phyloP scores from a whole-genome alignment of 2,888 invertebrate genomes.

The Lamproptera curius region DNA sequence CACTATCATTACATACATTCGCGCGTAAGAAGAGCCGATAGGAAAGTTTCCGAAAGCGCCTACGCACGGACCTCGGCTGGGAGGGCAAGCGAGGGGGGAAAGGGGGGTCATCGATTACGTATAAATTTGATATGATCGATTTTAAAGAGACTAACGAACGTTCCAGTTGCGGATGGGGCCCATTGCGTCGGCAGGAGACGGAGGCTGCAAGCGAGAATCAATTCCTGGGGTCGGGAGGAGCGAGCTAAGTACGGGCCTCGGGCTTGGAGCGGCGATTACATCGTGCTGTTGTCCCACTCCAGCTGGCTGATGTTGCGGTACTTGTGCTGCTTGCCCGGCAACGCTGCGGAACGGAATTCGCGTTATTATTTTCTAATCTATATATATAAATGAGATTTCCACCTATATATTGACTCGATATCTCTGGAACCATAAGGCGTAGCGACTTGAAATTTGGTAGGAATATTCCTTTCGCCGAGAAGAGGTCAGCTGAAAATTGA shows the following conservation, averaged over 20 bases:
- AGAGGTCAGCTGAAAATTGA: too few species aligned
- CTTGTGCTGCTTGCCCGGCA: constrained; percentile 75
- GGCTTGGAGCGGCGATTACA: constrained; percentile 71
- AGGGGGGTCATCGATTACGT: constrained; percentile 57
- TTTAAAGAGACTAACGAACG: constrained; percentile 46
- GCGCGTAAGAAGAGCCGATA: constrained; percentile 47
- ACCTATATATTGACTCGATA: too few species aligned
- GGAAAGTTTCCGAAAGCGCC: constrained; percentile 45
- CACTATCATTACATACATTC: constrained; percentile 54
- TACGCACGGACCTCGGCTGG: constrained; percentile 42
- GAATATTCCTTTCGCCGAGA: too few species aligned
- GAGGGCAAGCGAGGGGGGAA: constrained; percentile 59
- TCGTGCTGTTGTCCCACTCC: constrained; percentile 89
- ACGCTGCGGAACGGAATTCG: constrained; percentile 40
- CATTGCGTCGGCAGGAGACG: neutral
- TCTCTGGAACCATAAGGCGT: too few species aligned
- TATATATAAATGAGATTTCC: too few species aligned
- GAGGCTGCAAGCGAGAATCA: constrained; percentile 4
- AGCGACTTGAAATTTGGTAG: too few species aligned
- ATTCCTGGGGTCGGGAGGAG: constrained; percentile 23
- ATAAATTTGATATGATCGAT: constrained; percentile 76
- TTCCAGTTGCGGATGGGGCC: constrained; percentile 34
- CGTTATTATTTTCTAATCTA: too few species aligned
- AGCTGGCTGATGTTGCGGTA: constrained; percentile 87
- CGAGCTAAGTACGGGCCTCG: constrained; percentile 39